A percentile compares a stretch with the other conserved stretches of the same genome.
Conservation (phyloP, 2,888 invertebrate genomes). For the Acleris laterana region DNA sequence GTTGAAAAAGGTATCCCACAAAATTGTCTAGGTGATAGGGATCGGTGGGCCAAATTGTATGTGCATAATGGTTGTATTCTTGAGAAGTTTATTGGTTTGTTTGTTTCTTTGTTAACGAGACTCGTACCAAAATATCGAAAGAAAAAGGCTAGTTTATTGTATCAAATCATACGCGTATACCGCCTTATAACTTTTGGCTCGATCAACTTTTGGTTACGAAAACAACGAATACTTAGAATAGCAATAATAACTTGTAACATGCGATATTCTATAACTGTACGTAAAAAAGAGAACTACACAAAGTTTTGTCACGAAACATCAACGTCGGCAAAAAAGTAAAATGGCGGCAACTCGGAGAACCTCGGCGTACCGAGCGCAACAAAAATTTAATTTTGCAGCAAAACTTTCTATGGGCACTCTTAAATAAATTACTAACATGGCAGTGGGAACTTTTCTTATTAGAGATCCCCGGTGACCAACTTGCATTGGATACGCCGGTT, state of each 20-base stretch:
- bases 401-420: constrained; percentile 65
- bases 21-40: constrained; percentile 60
- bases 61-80: constrained; percentile 40
- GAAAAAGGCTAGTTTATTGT: too few species aligned
- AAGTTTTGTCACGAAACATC: constrained; percentile 25
- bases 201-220: too few species aligned
- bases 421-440: constrained; percentile 71
- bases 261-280: constrained; percentile 10
- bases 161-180: too few species aligned
- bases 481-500: constrained; percentile 39
- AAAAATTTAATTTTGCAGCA: constrained; percentile 69
- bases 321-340: constrained; percentile 25
- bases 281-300: constrained; percentile 14
- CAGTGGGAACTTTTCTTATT: constrained; percentile 68
- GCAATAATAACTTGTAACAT: too few species aligned
- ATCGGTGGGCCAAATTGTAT: constrained; percentile 63
- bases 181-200: too few species aligned
- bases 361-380: constrained; percentile 49
- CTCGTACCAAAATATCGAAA: not conserved
- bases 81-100: constrained; percentile 25
- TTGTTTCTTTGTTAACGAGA: constrained; percentile 14
- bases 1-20: constrained; percentile 2
- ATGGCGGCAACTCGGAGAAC: constrained; percentile 44
- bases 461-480: constrained; percentile 47
- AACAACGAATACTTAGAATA: constrained; percentile 3